phyloP scores from a whole-genome alignment of 2,113 vertebrate genomes.

The Sander vitreus region DNA sequence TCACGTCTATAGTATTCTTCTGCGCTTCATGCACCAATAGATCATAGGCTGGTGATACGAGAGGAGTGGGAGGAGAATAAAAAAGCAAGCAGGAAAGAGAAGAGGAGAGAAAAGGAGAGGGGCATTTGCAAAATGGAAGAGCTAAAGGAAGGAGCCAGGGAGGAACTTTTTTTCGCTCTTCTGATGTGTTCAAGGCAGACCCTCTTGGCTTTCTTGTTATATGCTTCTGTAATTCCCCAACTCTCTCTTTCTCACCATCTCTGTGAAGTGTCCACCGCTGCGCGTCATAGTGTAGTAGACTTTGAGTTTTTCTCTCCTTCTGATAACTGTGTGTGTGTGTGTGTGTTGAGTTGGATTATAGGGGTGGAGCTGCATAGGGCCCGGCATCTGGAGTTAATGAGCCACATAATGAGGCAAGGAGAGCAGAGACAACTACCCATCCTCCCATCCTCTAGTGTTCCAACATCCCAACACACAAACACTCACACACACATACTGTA shows the following conservation, averaged over 20 bases:
- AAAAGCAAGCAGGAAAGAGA: slow-evolving; percentile 44
- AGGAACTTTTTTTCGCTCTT: slow-evolving; percentile 36
- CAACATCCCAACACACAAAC: slow-evolving; percentile 14
- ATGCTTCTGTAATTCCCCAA: slow-evolving; percentile 24
- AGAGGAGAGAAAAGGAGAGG: slow-evolving; percentile 28
- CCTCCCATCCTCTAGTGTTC: slow-evolving; percentile 1
- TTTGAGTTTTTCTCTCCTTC: slow-evolving; percentile 34
- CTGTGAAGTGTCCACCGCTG: slow-evolving; percentile 68
- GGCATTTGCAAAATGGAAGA: slow-evolving; percentile 54
- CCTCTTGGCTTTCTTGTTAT: slow-evolving; percentile 64
- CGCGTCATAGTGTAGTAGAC: slow-evolving; percentile 53
- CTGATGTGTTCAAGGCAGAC: slow-evolving; percentile 72
- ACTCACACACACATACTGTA: slow-evolving; percentile 13
- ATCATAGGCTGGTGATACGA: slow-evolving; percentile 69
- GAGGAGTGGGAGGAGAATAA: slow-evolving; percentile 48
- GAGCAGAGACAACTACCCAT: slow-evolving; percentile 42
- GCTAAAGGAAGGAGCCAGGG: slow-evolving; percentile 44
- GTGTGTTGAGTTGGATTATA: slow-evolving; percentile 24
- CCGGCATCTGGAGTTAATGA: slow-evolving; percentile 75
- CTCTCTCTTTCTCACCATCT: slow-evolving; percentile 35
- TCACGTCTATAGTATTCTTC: slow-evolving; percentile 61
- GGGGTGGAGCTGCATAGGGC: slow-evolving; percentile 54
- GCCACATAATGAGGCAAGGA: slow-evolving; percentile 63
- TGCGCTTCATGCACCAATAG: slow-evolving; percentile 56
- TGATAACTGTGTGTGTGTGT: slow-evolving; percentile 18